Conservation (phyloP, 1,140 invertebrate species). For the Lordiphosa stackelbergi region DNA sequence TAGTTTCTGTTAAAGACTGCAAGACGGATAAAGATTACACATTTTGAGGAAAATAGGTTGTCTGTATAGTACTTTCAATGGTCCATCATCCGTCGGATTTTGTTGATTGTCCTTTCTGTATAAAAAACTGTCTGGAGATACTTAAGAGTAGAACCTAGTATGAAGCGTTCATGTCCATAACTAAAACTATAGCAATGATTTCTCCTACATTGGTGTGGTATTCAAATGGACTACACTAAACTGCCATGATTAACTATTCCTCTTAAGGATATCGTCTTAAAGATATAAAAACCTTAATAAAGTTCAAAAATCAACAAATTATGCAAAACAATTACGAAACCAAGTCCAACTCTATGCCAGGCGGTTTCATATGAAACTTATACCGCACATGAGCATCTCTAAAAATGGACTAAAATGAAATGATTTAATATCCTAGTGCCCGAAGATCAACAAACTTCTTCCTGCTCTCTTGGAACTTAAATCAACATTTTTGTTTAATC, state of each 20-base stretch:
- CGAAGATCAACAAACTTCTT: slow-evolving; percentile 35
- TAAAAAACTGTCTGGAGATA: too few species aligned
- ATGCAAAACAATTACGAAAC: not conserved
- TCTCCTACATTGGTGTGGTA: slow-evolving; percentile 7
- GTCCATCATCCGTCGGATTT: too few species aligned
- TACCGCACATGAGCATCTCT: slow-evolving; percentile 8
- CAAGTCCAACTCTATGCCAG: slow-evolving; percentile 29
- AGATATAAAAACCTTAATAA: slow-evolving; percentile 41
- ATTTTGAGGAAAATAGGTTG: too few species aligned
- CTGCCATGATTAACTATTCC: slow-evolving; percentile 21
- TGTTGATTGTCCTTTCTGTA: too few species aligned
- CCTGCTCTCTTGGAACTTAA: slow-evolving; percentile 51
- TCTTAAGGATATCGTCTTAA: slow-evolving; percentile 40
- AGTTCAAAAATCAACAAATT: slow-evolving; percentile 24
- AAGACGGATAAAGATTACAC: too few species aligned
- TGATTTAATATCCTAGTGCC: slow-evolving; percentile 48
- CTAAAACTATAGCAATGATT: slow-evolving; percentile 11
- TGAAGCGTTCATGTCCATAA: not conserved
- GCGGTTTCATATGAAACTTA: not conserved
- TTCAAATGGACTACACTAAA: slow-evolving; percentile 18
- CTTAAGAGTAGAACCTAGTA: too few species aligned
- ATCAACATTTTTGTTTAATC: slow-evolving; percentile 15
- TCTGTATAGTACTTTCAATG: too few species aligned
- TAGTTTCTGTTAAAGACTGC: too few species aligned
- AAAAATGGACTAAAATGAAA: slow-evolving; percentile 26